Evolutionary conservation across 2,888 invertebrate species (phyloP).

Genomic region (Adineta ricciae): DNA sequence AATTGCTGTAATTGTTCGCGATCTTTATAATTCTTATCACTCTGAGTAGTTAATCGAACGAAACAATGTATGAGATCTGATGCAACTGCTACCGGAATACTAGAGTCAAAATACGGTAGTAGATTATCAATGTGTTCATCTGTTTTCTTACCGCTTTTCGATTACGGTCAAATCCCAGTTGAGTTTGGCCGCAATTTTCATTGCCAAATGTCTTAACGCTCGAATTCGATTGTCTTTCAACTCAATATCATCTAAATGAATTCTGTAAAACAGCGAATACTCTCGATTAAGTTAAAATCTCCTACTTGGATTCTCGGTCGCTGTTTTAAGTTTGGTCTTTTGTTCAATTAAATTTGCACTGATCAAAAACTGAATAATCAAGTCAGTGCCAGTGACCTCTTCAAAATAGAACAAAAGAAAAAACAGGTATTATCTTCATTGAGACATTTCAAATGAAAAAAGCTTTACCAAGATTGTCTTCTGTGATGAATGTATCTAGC

Average conservation of each 20-base stretch:
- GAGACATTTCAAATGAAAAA: not conserved
- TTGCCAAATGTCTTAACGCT: constrained; percentile 13
- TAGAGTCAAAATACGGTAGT: too few species aligned
- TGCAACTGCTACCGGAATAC: not conserved
- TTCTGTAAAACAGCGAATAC: not conserved
- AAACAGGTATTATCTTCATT: too few species aligned
- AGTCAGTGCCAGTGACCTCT: not conserved
- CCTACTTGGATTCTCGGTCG: constrained; percentile 10
- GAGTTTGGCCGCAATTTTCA: constrained; percentile 1
- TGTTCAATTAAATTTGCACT: constrained; percentile 17
- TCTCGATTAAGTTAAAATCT: not conserved
- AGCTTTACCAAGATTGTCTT: constrained; percentile 13
- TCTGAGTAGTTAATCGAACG: constrained; percentile 12
- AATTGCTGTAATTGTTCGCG: constrained; percentile 21
- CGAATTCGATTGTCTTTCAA: constrained; percentile 5
- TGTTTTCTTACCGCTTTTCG: too few species aligned
- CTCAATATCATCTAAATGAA: constrained; percentile 13
- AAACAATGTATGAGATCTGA: constrained; percentile 16
- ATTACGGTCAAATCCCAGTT: not conserved
- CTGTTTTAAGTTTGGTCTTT: constrained; percentile 7
- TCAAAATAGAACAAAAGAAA: not conserved
- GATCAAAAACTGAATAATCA: constrained; percentile 4
- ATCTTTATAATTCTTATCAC: constrained; percentile 14
- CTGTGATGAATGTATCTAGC: not conserved
- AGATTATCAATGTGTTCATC: too few species aligned